Evolutionary conservation across 2,797 vertebrate genomes (phyloP), one percentile per base, ranked within the genome.

Genomic region (Champsocephalus gunnari): DNA sequence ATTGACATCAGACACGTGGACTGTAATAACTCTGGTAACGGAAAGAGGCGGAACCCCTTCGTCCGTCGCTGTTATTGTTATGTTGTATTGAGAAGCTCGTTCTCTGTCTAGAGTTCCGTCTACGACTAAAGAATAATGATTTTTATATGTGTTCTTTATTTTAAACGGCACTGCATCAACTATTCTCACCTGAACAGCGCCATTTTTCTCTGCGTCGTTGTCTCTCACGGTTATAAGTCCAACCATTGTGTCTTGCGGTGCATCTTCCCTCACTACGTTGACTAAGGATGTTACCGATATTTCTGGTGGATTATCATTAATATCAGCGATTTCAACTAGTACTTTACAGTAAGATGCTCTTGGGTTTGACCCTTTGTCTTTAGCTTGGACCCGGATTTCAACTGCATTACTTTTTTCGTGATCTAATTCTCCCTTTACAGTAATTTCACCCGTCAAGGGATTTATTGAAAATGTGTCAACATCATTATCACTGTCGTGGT

Each of bases 1-100:
- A 62, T 95, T 95, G 6, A 92, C 85, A 73, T 94, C 94, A 10
- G 80, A 77, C 21, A 95, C 60, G 4, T 76, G 66, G 48, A 95
- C 60, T 3, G 57, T 74, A 54, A 95, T 19, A 7, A 81, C 10
- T 24, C 13, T 71, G 1, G 14, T 79, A 32, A 16, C 81, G 2
- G 79, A 74, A 4, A 90, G 75, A 4, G 71, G 48, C 1, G 87
- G 90, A 1, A 3, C 75, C 7, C 87, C 90, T 54, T 80, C 82
- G 57, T 92, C 90, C 0, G 49, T 78, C 8, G 89, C 88, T 71
- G 11, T n/a, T 6, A 92, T 63, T 2, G 51, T 83, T 10, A 92
- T 54, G 4, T 83, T 86, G 16, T 86, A 89, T 0, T 16, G 11
- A 5, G 83, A 71, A 2, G 6, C 28, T 2, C 9, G 66, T 57